These are phyloP conservation scores for Melikaiella ostensackeni DNA, from an alignment of 2,888 invertebrate genomes.

Conservation along the genomic window DNA sequence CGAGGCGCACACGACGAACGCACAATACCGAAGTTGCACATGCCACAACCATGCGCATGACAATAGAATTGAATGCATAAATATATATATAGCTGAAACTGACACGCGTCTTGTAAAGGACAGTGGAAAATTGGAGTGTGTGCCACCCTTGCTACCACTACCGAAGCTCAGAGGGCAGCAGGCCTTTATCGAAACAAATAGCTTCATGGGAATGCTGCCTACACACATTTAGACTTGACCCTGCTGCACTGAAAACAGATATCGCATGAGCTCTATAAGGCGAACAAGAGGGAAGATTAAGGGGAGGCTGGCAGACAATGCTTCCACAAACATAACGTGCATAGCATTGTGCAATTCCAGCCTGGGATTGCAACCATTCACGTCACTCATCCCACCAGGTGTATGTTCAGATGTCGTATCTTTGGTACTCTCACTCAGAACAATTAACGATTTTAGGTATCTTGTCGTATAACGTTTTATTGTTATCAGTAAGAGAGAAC, in stretches of 20 bases:
- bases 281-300: slow-evolving; percentile 43
- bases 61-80: neutral
- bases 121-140: neutral
- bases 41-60: neutral
- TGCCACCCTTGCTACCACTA: neutral
- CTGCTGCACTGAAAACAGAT: slow-evolving; percentile 33
- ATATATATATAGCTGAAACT: neutral
- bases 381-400: neutral
- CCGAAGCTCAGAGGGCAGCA: neutral
- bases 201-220: neutral
- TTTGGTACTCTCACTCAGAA: neutral
- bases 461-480: neutral
- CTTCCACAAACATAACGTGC: slow-evolving; percentile 62
- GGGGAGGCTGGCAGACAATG: slow-evolving; percentile 53
- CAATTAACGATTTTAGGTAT: neutral
- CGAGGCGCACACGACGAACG: slow-evolving; percentile 14
- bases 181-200: neutral
- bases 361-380: slow-evolving; percentile 27
- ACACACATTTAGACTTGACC: slow-evolving; percentile 22
- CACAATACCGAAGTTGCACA: neutral
- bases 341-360: slow-evolving; percentile 63
- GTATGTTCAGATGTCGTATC: neutral
- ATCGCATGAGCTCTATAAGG: slow-evolving; percentile 42
- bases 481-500: neutral
- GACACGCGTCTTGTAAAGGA: slow-evolving; percentile 11